These are phyloP conservation scores for Acronicta psi DNA, from an alignment of 2,888 invertebrate species.

Conservation along the genomic window DNA sequence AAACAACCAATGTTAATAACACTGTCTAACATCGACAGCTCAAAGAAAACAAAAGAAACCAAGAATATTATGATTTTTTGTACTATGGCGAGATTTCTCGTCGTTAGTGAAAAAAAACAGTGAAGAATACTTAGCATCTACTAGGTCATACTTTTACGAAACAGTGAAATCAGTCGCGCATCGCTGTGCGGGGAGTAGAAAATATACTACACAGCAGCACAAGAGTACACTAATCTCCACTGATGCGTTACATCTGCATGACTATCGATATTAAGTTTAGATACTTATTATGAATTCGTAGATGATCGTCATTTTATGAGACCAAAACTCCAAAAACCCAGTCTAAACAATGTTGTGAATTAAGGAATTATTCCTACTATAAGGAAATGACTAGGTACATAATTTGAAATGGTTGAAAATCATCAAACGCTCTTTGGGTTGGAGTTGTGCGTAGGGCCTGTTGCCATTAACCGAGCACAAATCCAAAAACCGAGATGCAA, in stretches of 20 bases:
- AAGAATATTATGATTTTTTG: neutral
- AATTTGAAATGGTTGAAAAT: too few relatives aligned
- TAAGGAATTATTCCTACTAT: too few relatives aligned
- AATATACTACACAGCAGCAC: constrained; percentile 22
- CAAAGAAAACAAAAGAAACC: constrained; percentile 7
- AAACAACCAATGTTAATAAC: too few relatives aligned
- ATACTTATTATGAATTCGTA: neutral
- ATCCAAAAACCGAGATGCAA: too few relatives aligned
- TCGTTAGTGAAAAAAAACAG: constrained; percentile 28
- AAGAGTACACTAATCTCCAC: constrained; percentile 7
- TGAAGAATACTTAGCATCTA: constrained; percentile 17
- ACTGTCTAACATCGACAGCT: too few relatives aligned
- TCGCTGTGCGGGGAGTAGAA: constrained; percentile 21
- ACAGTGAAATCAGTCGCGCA: constrained; percentile 35
- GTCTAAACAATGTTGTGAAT: too few relatives aligned
- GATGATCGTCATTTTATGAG: too few relatives aligned
- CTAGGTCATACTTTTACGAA: constrained; percentile 33
- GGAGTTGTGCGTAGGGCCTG: too few relatives aligned
- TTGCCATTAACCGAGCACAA: too few relatives aligned
- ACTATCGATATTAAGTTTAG: neutral
- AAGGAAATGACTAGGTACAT: too few relatives aligned
- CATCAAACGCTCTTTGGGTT: too few relatives aligned
- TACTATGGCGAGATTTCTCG: constrained; percentile 23
- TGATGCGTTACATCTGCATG: constrained; percentile 17
- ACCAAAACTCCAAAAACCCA: too few relatives aligned